phyloP scores from a whole-genome alignment of 1,140 invertebrate genomes.

The Sycobia sp. region DNA sequence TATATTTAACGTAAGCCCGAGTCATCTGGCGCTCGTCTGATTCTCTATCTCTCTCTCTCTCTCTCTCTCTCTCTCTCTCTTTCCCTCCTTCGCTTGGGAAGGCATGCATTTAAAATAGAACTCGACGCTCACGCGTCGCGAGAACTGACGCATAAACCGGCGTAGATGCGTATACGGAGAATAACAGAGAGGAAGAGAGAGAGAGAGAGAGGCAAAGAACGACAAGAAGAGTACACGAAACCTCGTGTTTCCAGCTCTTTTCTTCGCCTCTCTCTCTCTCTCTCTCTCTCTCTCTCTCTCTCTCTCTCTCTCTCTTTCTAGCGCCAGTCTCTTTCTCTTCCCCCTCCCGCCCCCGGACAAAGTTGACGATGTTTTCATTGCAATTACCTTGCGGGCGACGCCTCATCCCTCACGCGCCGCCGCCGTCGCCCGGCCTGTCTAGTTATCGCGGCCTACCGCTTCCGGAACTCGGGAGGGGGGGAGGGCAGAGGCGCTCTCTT shows the following conservation, averaged over 20 bases:
- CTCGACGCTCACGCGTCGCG: conserved; percentile 38
- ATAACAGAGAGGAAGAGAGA: no score
- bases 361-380: conserved; percentile 57
- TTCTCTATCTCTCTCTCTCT: no score
- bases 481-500: no score
- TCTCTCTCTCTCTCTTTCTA: conserved; percentile 11
- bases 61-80: no score
- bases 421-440: no score
- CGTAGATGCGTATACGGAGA: no score
- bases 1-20: conserved; percentile 38
- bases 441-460: conserved; percentile 4
- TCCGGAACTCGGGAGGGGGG: conserved; percentile 4
- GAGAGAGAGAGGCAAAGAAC: no score
- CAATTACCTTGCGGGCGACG: conserved; percentile 42
- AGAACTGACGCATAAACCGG: conserved; percentile 41
- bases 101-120: conserved; percentile 58
- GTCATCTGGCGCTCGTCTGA: conserved; percentile 59
- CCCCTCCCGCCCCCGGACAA: conserved; percentile 38
- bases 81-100: conserved; percentile 48
- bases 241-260: no score
- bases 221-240: neutral
- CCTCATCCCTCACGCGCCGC: conserved; percentile 16
- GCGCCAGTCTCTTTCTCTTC: no score
- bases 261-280: neutral
- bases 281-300: conserved; percentile 4